Conservation (phyloP, 2,113 vertebrate genomes). For the Cervus canadensis region DNA sequence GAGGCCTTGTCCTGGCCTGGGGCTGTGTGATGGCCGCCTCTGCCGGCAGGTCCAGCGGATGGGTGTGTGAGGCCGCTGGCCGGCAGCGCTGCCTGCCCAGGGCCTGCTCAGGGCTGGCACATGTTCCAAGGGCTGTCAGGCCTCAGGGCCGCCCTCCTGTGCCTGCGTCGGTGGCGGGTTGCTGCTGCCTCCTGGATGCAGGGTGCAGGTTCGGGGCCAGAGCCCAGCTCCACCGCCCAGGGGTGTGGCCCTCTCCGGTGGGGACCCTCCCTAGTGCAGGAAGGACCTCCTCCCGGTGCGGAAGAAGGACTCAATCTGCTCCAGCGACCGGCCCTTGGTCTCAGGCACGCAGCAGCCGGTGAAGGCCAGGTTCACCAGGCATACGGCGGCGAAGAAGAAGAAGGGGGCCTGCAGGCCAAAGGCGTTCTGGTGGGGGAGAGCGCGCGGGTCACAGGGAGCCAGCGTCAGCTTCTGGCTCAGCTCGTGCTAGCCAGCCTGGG, state of each 20-base stretch:
- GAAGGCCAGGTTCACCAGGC: conserved; percentile 87
- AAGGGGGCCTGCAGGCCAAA: conserved; percentile 89
- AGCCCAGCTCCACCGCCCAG: accelerated
- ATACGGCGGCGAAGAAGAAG: conserved; percentile 88
- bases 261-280: conserved; percentile 69
- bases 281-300: conserved; percentile 79
- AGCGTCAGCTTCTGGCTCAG: accelerated
- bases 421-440: conserved; percentile 64
- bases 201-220: not conserved
- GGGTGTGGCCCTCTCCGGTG: accelerated
- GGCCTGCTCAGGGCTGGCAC: not conserved
- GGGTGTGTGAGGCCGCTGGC: accelerated
- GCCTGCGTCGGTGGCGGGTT: accelerated
- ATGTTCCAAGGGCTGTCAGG: accelerated
- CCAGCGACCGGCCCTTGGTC: conserved; percentile 91
- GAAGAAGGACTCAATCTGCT: conserved; percentile 95
- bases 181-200: not conserved
- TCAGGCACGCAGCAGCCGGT: conserved; percentile 91
- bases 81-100: not conserved
- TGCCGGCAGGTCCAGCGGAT: accelerated
- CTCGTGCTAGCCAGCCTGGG: accelerated
- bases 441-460: accelerated
- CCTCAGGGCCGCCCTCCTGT: not conserved
- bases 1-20: not conserved
- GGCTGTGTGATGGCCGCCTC: not conserved